phyloP scores from a whole-genome alignment of 2,113 vertebrate species.

The Perca flavescens region DNA sequence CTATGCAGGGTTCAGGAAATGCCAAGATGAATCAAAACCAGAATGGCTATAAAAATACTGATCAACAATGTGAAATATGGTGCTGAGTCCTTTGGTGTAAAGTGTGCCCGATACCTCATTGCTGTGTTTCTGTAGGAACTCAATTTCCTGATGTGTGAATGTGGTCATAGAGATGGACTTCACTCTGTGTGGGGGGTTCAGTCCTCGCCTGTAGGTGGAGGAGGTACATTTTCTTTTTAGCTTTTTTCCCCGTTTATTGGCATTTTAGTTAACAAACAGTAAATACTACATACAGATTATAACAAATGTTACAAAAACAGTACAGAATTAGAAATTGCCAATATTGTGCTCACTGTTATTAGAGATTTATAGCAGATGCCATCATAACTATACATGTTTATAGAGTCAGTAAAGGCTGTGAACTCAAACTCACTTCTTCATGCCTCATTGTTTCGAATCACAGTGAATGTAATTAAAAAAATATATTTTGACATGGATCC shows the following conservation, averaged over 20 bases:
- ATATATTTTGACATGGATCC: background rate
- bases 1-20: conserved; percentile 41
- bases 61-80: background rate
- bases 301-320: no score
- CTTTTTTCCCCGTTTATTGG: background rate
- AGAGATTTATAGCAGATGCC: background rate
- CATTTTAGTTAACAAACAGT: no score
- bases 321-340: background rate
- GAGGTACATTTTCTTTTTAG: conserved; percentile 52
- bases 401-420: background rate
- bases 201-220: conserved; percentile 88
- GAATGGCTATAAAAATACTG: background rate
- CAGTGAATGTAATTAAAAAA: background rate
- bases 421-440: background rate
- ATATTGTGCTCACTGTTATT: background rate
- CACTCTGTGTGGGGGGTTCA: conserved; percentile 98
- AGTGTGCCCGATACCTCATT: conserved; percentile 89
- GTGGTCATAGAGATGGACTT: conserved; percentile 99
- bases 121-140: conserved; percentile 98
- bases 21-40: conserved; percentile 39
- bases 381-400: background rate
- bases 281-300: no score
- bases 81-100: background rate
- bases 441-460: background rate
- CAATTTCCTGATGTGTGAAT: conserved; percentile 98